Base-by-base conservation (phyloP, 2,888 invertebrate species). In the Apotomis betuletana region DNA sequence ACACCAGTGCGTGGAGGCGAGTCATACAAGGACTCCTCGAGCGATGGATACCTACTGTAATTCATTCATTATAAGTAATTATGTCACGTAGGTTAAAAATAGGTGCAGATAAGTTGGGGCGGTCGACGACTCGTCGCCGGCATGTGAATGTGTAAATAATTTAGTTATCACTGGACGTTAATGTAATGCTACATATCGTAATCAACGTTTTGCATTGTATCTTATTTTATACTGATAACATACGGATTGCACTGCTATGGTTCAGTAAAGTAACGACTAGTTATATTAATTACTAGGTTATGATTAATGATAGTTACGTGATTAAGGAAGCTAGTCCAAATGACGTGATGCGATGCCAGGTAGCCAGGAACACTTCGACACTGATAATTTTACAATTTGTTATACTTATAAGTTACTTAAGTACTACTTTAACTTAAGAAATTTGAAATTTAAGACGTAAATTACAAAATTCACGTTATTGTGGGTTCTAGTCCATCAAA, bases 251-350 rank as follows among this genome's bases (percentile, higher is more conserved):
- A 85, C 85, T 86, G 85, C 82, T 84, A 84, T 83, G 84, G 83
- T 85, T 83, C 81, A 80, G 75, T 81, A 81, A 80, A 83, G 79
- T 85, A 87, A 86, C 84, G 90, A 91, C 91, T 91, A 92, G 91
- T 91, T 92, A 90, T 87, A 86, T 92, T 90, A 90, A 90, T 91
- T 89, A 89, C 88, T 91, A 90, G 88, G 86, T 85, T 87, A 87
- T 27, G 27, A 27, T 27, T 27, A 87, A 82, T 81, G 73, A 77
- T 85, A 88, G 89, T 88, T 86, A 86, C 80, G 90, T 90, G 89
- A 90, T 90, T 91, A 91, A 92, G 91, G 81, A 92, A 92, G 92
- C 93, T 93, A 93, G 93, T 93, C 93, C 90, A 90, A 91, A 90
- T 90, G 88, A 90, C 90, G 90, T 91, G 91, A 90, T 90, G 89